A percentile compares a stretch with the other conserved stretches of the same genome.
Evolutionary conservation across 1,140 invertebrate genomes (phyloP).

Genomic region (Calycopis cecrops): DNA sequence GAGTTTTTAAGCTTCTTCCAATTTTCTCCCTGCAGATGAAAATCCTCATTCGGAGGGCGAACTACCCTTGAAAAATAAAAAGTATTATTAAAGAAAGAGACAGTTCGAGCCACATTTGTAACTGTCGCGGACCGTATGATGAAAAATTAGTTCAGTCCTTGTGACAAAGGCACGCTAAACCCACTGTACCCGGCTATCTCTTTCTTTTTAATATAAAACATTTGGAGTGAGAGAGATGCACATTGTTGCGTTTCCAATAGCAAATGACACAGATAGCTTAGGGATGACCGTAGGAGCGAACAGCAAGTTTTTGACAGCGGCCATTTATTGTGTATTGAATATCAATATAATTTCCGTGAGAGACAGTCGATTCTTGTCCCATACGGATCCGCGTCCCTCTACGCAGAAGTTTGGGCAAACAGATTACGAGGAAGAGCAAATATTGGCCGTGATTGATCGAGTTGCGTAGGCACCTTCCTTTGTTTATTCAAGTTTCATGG

Average conservation of each 20-base stretch:
- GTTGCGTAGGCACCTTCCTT: slow-evolving; percentile 25
- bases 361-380: slow-evolving; percentile 72
- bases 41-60: slow-evolving; percentile 70
- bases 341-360: slow-evolving; percentile 74
- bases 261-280: slow-evolving; percentile 74
- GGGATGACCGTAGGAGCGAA: slow-evolving; percentile 74
- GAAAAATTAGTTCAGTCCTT: slow-evolving; percentile 76
- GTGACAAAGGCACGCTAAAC: slow-evolving; percentile 71
- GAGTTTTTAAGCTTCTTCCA: slow-evolving; percentile 66
- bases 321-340: slow-evolving; percentile 76
- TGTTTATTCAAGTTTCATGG: slow-evolving; percentile 9
- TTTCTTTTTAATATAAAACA: slow-evolving; percentile 39
- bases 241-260: slow-evolving; percentile 62
- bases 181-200: slow-evolving; percentile 54
- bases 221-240: slow-evolving; percentile 35
- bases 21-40: slow-evolving; percentile 65
- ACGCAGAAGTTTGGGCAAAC: slow-evolving; percentile 62
- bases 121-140: slow-evolving; percentile 75
- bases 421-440: slow-evolving; percentile 71
- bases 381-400: slow-evolving; percentile 54
- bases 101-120: slow-evolving; percentile 75
- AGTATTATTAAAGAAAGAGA: slow-evolving; percentile 77
- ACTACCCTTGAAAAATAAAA: slow-evolving; percentile 74
- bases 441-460: slow-evolving; percentile 53
- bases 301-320: slow-evolving; percentile 74